phyloP scores from a whole-genome alignment of 2,888 invertebrate genomes.

The Campoplex capitator region DNA sequence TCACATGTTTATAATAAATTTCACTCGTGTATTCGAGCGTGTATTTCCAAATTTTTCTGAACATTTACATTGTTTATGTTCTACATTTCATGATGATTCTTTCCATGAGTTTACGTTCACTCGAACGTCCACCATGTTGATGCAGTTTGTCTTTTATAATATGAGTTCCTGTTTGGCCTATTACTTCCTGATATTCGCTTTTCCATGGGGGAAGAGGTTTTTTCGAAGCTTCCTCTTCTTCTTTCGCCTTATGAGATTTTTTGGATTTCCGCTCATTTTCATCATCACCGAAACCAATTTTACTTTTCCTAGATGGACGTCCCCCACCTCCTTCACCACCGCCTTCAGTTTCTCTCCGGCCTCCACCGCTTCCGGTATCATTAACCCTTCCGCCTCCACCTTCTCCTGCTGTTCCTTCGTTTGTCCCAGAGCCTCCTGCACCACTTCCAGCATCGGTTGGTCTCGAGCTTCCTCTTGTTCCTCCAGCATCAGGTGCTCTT shows the following conservation, averaged over 20 bases:
- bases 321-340: slow-evolving; percentile 22
- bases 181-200: slow-evolving; percentile 88
- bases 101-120: slow-evolving; percentile 55
- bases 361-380: neutral
- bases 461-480: too few species aligned
- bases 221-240: slow-evolving; percentile 72
- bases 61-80: neutral
- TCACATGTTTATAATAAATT: neutral
- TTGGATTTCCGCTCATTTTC: slow-evolving; percentile 24
- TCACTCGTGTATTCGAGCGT: too few species aligned
- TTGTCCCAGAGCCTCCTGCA: slow-evolving; percentile 18
- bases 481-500: neutral
- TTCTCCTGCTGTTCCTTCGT: slow-evolving; percentile 19
- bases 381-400: too few species aligned
- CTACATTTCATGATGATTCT: slow-evolving; percentile 60
- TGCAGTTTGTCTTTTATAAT: slow-evolving; percentile 88
- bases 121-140: slow-evolving; percentile 62
- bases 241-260: slow-evolving; percentile 9
- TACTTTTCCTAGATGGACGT: slow-evolving; percentile 7
- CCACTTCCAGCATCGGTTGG: neutral
- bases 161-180: slow-evolving; percentile 87
- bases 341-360: neutral
- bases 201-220: slow-evolving; percentile 85
- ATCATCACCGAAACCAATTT: neutral
- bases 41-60: too few species aligned